A percentile compares a stretch with the other conserved stretches of the same genome.
Conservation (phyloP, 2,888 invertebrate genomes). For the Hyposoter dolosus region DNA sequence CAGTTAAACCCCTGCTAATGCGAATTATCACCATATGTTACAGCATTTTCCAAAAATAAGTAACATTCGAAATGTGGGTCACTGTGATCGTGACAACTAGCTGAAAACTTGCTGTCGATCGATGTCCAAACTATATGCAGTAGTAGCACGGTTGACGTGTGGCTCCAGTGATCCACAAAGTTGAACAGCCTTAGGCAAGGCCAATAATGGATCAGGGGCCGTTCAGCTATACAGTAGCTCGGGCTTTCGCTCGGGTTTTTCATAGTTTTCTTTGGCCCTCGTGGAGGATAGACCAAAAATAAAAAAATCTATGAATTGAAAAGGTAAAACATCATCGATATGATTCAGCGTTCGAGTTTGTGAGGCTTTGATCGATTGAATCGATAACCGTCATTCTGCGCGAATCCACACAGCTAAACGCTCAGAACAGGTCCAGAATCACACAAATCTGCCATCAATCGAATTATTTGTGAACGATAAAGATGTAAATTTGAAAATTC, state of each 20-base stretch:
- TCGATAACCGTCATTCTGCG: neutral
- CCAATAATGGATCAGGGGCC: too few relatives aligned
- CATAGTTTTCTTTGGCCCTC: too few relatives aligned
- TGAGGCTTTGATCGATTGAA: neutral
- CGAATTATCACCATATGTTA: neutral
- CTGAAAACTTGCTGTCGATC: neutral
- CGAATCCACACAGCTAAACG: neutral
- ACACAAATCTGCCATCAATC: constrained; percentile 34
- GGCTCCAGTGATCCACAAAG: neutral
- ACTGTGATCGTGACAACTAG: neutral
- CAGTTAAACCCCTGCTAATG: neutral
- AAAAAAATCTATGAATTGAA: neutral
- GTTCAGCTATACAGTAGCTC: too few relatives aligned
- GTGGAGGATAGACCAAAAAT: neutral
- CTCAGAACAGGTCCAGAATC: constrained; percentile 17
- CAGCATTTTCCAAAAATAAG: neutral
- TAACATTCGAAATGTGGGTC: neutral
- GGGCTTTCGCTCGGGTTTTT: too few relatives aligned
- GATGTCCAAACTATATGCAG: neutral
- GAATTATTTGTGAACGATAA: constrained; percentile 64
- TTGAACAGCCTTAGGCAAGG: too few relatives aligned
- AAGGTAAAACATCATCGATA: neutral
- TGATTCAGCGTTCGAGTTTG: neutral
- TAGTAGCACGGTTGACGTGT: neutral
- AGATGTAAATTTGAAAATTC: constrained; percentile 70